Base-by-base conservation (phyloP, 1,140 invertebrate genomes). In the Nylanderia fulva region DNA sequence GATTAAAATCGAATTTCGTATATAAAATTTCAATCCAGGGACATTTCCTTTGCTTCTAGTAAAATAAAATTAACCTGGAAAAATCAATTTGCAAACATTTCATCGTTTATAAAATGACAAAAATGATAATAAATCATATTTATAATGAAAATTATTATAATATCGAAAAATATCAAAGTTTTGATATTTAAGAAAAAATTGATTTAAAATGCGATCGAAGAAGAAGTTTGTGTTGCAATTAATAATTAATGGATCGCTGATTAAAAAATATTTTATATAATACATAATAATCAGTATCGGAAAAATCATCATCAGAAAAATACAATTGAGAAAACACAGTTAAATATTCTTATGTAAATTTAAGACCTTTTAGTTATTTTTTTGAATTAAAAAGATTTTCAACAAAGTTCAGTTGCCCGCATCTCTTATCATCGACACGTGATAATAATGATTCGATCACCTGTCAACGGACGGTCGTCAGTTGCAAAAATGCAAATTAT, bases 371-470 rank as follows among this genome's bases (percentile, higher is more conserved):
- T 36, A 11, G 45, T 9, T 15, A 21, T 24, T 42, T 75, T 83
- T 84, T 56, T 84, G 11, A 29, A 58, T 39, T 45, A 61, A 63
- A 75, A 13, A 42, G 15, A 76, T 86, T 45, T 56, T 33, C 15
- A 45, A 72, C 13, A 45, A 13, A 66, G 15, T 48, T 27, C 36
- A 1, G 15, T 54, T 9, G 60, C 82, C 71, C 85, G 54, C 71
- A 63, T 85, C 13, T 58, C 8, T 36, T 29, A 2, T 18, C 36
- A 24, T 4, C n/a, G 36, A 69, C 42, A 69, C 6, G n/a, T 72
- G 7, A 39, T 29, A 61, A 27, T 5, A 61, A 27, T 5, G 11
- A 33, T 56, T 69, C 24, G 0, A 27, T 27, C 21, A 48, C 15
- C 21, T 39, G 63, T 39, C 13, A 21, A 72, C 18, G 36, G 6